Evolutionary conservation across 2,797 vertebrate species (phyloP), one percentile per base, ranked within the genome.

Genomic region (Bradypus variegatus): DNA sequence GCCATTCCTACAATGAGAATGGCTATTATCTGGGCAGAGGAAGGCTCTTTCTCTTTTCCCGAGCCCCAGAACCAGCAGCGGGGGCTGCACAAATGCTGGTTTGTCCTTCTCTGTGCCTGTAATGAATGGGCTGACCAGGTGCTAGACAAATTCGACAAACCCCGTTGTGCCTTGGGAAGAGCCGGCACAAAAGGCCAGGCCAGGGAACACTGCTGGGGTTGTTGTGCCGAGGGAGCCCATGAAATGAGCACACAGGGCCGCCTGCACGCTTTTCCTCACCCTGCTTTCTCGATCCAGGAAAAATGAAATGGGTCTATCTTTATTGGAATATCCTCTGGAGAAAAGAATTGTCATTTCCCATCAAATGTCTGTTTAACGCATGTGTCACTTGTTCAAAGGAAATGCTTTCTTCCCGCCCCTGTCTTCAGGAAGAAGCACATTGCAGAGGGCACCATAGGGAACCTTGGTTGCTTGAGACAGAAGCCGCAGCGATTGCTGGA

Each of bases 371-470:
- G 0, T 25, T 5, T 19, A 36, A 33, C 33, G 69, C 41, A 0
- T 27, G 65, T 45, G 45, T 25, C 70, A 9, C 55, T 79, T 23
- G 80, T 73, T 92, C 67, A 87, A n/a, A n/a, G 78, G 78, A 55
- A 16, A 5, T 21, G n/a, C 19, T 53, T 41, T 21, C 29, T 45
- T 29, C n/a, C 27, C 64, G 33, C 67, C 5, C 0, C 31, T 41
- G 88, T 12, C 50, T 50, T 12, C 96, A 95, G 94, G 93, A 88
- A 50, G 93, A 38, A 95, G 88, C 89, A 1, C 16, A 0, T n/a
- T 18, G 80, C 83, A 27, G 15, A n/a, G 3, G 0, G 25, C 0
- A 0, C 73, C 11, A 0, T 69, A 1, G 36, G 0, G 0, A 64
- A n/a, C 23, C 53, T 0, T 1, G 33, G 31, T 16, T 1, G 0